These are phyloP conservation scores for Pogonognathellus flavescens DNA, from an alignment of 1,140 invertebrate genomes.

Conservation along the genomic window DNA sequence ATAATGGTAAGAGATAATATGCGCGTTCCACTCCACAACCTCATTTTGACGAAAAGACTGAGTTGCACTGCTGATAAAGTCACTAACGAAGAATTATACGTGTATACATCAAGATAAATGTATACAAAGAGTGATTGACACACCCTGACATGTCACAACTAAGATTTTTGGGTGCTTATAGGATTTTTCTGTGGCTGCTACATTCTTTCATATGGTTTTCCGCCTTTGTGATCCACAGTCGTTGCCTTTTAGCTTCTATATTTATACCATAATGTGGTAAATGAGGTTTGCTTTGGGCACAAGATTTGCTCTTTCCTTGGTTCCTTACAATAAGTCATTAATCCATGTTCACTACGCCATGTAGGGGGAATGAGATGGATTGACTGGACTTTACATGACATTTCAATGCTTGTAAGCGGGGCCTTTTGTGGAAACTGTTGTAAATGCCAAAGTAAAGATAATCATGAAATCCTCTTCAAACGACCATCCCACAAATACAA, in stretches of 20 bases:
- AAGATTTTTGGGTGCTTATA: slow-evolving; percentile 33
- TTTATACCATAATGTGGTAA: slow-evolving; percentile 26
- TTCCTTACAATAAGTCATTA: slow-evolving; percentile 31
- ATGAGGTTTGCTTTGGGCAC: neutral
- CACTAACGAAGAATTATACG: neutral
- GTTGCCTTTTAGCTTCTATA: slow-evolving; percentile 34
- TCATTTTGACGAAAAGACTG: neutral
- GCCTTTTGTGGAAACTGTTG: neutral
- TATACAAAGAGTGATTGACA: slow-evolving; percentile 33
- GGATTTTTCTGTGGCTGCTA: neutral
- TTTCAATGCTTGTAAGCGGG: neutral
- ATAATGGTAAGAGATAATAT: too few relatives aligned
- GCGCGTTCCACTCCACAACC: neutral
- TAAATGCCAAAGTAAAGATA: too few relatives aligned
- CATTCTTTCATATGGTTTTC: slow-evolving; percentile 23
- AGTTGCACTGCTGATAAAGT: neutral
- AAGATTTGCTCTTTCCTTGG: slow-evolving; percentile 10
- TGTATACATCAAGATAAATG: neutral
- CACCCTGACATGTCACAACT: slow-evolving; percentile 16
- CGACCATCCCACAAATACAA: too few relatives aligned
- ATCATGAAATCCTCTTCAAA: too few relatives aligned
- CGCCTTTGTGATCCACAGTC: slow-evolving; percentile 26
- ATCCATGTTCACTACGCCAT: neutral
- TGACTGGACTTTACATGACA: neutral
- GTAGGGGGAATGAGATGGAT: neutral